Conservation (phyloP, 2,888 invertebrate species). For the Cosmorhoe ocellata region DNA sequence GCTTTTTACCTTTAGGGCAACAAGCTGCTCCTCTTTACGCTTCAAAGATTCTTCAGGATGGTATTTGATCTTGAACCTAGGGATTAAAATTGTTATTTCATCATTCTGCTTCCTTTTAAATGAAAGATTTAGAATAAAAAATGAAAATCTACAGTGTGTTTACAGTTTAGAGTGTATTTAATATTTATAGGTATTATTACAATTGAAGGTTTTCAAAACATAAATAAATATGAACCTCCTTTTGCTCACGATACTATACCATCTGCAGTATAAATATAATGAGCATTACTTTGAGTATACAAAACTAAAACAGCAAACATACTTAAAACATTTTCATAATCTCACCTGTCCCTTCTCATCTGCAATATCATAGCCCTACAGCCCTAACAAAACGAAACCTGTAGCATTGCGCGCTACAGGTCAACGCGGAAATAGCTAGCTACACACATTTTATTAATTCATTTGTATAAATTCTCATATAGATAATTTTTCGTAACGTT, state of each 20-base stretch:
- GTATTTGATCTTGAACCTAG: conserved; percentile 99
- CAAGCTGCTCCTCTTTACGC: conserved; percentile 92
- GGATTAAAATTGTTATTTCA: conserved; percentile 20
- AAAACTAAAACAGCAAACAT: conserved; percentile 69
- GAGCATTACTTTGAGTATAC: too few species aligned
- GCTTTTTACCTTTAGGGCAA: conserved; percentile 85
- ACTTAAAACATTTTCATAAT: conserved; percentile 77
- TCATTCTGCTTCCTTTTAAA: conserved; percentile 10
- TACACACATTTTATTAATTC: conserved; percentile 77
- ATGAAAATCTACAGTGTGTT: conserved; percentile 18
- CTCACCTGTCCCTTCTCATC: conserved; percentile 79
- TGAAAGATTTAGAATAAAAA: conserved; percentile 5
- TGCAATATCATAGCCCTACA: conserved; percentile 75
- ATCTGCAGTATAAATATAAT: conserved; percentile 44
- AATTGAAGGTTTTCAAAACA: conserved; percentile 29
- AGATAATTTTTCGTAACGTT: conserved; percentile 64
- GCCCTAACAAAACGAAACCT: conserved; percentile 80
- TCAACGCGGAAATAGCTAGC: conserved; percentile 79
- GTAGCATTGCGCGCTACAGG: conserved; percentile 83
- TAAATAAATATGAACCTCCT: conserved; percentile 42
- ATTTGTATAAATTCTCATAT: conserved; percentile 71
- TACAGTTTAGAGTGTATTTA: conserved; percentile 3
- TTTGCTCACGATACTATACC: conserved; percentile 35
- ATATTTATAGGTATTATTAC: background rate
- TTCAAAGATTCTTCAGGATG: conserved; percentile 98